These are phyloP conservation scores for Eupithecia insigniata DNA, from an alignment of 2,888 invertebrate genomes.

Conservation along the genomic window DNA sequence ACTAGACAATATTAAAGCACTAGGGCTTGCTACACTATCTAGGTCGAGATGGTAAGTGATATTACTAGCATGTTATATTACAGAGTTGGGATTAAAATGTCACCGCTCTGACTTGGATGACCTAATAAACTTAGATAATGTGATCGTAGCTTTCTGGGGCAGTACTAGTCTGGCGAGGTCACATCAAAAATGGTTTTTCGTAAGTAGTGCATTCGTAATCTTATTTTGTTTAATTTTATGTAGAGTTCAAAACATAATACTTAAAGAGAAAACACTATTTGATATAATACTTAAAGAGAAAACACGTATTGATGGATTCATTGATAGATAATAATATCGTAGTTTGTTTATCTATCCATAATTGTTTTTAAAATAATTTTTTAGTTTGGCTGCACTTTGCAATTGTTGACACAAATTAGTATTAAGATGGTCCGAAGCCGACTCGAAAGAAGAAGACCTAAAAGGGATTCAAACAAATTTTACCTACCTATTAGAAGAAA, in stretches of 20 bases:
- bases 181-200: neutral
- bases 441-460: too few relatives aligned
- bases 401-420: too few relatives aligned
- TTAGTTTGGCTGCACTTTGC: too few relatives aligned
- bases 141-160: conserved; percentile 24
- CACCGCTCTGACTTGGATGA: conserved; percentile 34
- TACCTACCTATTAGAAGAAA: too few relatives aligned
- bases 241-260: neutral
- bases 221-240: neutral
- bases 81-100: conserved; percentile 44
- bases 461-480: too few relatives aligned
- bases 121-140: conserved; percentile 34
- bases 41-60: conserved; percentile 56
- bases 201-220: neutral
- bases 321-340: too few relatives aligned
- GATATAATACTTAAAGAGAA: too few relatives aligned
- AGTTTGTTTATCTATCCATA: too few relatives aligned
- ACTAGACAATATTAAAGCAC: neutral
- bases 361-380: too few relatives aligned
- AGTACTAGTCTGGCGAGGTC: neutral
- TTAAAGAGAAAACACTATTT: too few relatives aligned
- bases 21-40: conserved; percentile 1
- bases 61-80: conserved; percentile 64
- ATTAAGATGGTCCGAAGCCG: too few relatives aligned
- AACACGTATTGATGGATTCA: too few relatives aligned